Base-by-base conservation (phyloP, 1,140 invertebrate genomes). In the Harpegnathos saltator region DNA sequence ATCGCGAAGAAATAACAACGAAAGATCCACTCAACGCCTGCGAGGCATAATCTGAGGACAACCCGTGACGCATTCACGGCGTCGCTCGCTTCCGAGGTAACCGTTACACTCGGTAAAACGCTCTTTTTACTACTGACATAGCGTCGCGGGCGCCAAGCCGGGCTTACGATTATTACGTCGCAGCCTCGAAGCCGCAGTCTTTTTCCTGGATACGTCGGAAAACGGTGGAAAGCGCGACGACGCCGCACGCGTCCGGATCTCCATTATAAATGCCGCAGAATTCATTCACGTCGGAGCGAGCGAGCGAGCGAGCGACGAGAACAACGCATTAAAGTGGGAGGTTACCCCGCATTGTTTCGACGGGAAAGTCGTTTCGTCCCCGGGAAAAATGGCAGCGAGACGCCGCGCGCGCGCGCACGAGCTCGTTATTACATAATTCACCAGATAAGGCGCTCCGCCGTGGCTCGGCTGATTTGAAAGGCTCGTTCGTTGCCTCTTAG, bases 91-190 rank as follows among this genome's bases (percentile, higher is more conserved):
- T 80, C 68, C 48, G 61, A 59, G 68, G 77, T 78, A 84, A 83
- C 73, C 62, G 75, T 87, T 81, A 71, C 73, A 58, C 73, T 66
- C 69, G 50, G 44, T 65, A 84, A 78, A 81, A 84, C 72, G 75
- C 33, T 74, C 63, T 82, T 87, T 88, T 88, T 88, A 88, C 59
- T 81, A 81, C 82, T 44, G 33, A 68, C 52, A 59, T 56, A 71
- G 38, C 68, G 33, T 83, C 77, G 72, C 54, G 44, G 59, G 58
- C 68, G 69, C 26, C 85, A 61, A 62, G 73, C 22, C 59, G 50
- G 50, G 82, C 63, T 88, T 81, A 81, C 82, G 82, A 84, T 87
- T 88, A 88, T 84, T 87, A 75, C 84, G 33, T 82, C 24, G 24
- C 44, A 59, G 22, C 65, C 50, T 44, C 50, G 22, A 69, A 80